A percentile compares a stretch with the other conserved stretches of the same genome.
Evolutionary conservation across 1,140 invertebrate species (phyloP).

Genomic region (Sycobia sp.): DNA sequence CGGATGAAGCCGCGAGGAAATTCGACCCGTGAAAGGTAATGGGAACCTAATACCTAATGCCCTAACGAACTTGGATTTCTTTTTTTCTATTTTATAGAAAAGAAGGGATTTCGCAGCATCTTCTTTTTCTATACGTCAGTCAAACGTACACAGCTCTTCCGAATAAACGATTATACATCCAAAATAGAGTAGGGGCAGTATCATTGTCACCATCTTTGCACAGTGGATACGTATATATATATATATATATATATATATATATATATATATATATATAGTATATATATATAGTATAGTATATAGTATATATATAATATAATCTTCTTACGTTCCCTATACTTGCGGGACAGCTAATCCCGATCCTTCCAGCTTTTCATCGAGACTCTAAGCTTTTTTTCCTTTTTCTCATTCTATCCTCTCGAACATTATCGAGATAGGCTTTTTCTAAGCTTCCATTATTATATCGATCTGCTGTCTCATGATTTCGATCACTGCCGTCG

Average conservation of each 20-base stretch:
- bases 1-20: too few relatives aligned
- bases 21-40: background rate
- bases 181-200: slow-evolving; percentile 11
- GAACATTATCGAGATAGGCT: slow-evolving; percentile 22
- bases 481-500: slow-evolving; percentile 12
- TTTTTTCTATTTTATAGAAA: too few relatives aligned
- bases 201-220: slow-evolving; percentile 31
- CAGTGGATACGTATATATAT: too few relatives aligned
- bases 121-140: background rate
- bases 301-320: slow-evolving; percentile 32
- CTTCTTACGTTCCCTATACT: slow-evolving; percentile 31
- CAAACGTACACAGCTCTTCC: slow-evolving; percentile 9
- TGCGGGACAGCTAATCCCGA: slow-evolving; percentile 27
- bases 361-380: slow-evolving; percentile 31
- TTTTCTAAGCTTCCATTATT: slow-evolving; percentile 19
- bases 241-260: too few relatives aligned
- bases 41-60: slow-evolving; percentile 5
- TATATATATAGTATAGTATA: too few relatives aligned
- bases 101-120: slow-evolving; percentile 17
- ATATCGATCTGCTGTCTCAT: slow-evolving; percentile 12
- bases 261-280: too few relatives aligned
- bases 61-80: slow-evolving; percentile 19
- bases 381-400: slow-evolving; percentile 19
- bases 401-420: slow-evolving; percentile 23
- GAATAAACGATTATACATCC: slow-evolving; percentile 28